These are phyloP conservation scores for Microctonus hyperodae DNA, from an alignment of 2,888 invertebrate species.

Conservation along the genomic window DNA sequence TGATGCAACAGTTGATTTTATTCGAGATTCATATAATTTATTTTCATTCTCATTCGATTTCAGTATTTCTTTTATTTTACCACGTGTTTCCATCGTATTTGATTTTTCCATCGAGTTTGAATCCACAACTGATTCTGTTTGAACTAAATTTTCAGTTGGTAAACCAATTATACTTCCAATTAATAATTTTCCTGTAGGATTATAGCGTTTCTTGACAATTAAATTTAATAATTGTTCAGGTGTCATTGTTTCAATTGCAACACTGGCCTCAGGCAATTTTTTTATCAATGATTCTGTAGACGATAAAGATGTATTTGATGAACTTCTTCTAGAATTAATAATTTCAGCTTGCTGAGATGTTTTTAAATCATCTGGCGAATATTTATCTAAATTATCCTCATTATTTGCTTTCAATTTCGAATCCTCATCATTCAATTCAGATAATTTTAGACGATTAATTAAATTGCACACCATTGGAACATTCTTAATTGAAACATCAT, in stretches of 20 bases:
- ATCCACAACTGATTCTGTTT: not conserved
- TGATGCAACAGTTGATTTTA: not conserved
- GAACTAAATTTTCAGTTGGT: constrained; percentile 43
- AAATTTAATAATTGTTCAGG: constrained; percentile 56
- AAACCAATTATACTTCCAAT: constrained; percentile 57
- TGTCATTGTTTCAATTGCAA: constrained; percentile 46
- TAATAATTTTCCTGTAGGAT: constrained; percentile 55
- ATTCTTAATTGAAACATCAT: not conserved
- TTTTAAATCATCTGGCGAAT: not conserved
- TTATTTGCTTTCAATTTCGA: not conserved
- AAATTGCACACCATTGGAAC: not conserved
- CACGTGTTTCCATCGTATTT: not conserved
- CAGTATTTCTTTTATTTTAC: not conserved
- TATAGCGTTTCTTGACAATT: constrained; percentile 52
- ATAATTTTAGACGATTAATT: not conserved
- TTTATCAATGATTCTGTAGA: constrained; percentile 5
- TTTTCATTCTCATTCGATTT: not conserved
- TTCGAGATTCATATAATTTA: constrained; percentile 2
- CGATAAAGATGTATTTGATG: constrained; percentile 2
- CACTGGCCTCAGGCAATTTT: constrained; percentile 20
- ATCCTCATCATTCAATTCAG: not conserved
- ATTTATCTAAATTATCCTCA: not conserved
- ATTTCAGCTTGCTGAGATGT: no score
- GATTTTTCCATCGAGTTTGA: not conserved
- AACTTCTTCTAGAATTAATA: constrained; percentile 1